A percentile compares a stretch with the other conserved stretches of the same genome.
phyloP scores from a whole-genome alignment of 2,797 vertebrate species.

The Crocodylus rhombifer region DNA sequence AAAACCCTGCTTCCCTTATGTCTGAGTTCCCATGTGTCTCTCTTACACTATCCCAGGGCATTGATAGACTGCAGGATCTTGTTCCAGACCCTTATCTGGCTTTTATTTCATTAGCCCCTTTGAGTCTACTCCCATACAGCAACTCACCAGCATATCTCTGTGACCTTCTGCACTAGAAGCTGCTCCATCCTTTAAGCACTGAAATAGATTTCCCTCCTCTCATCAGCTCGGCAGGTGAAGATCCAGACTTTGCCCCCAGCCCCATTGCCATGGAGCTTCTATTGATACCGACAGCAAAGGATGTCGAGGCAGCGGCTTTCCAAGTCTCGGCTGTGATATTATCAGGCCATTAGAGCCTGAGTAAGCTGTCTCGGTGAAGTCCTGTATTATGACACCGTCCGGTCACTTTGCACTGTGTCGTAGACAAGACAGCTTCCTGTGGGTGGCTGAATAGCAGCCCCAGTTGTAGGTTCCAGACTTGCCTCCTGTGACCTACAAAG shows the following conservation, averaged over 20 bases:
- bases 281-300: conserved; percentile 39
- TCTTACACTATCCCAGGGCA: conserved; percentile 43
- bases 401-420: conserved; percentile 24
- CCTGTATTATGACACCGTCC: conserved; percentile 22
- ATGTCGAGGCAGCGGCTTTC: conserved; percentile 44
- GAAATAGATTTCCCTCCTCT: conserved; percentile 67
- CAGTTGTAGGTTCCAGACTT: background rate
- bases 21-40: conserved; percentile 68
- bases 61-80: conserved; percentile 46
- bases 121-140: conserved; percentile 37
- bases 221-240: conserved; percentile 8
- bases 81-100: conserved; percentile 58
- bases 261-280: background rate
- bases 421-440: conserved; percentile 31
- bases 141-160: conserved; percentile 42
- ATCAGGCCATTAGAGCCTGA: conserved; percentile 70
- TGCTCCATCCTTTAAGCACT: conserved; percentile 46
- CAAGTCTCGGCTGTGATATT: conserved; percentile 37
- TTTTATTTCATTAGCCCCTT: conserved; percentile 53
- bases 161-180: conserved; percentile 43
- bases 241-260: conserved; percentile 38
- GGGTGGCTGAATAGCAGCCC: background rate
- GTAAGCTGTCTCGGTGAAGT: conserved; percentile 27
- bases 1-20: background rate
- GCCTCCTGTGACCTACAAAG: conserved; percentile 31